phyloP scores from a whole-genome alignment of 2,113 vertebrate species.

The Pterocles burchelli region DNA sequence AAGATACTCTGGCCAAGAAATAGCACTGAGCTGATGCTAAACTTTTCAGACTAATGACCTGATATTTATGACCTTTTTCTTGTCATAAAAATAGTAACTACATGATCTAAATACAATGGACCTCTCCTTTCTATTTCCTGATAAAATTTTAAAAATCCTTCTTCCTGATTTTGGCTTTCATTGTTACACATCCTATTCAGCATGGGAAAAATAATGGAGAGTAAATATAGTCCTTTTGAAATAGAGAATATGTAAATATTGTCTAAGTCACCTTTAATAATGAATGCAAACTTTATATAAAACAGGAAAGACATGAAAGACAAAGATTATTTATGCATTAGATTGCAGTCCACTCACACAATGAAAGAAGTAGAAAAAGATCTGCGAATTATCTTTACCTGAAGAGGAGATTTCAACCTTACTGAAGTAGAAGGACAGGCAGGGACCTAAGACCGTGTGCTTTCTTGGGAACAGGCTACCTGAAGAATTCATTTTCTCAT shows the following conservation, averaged over 20 bases:
- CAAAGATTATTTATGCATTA: neutral
- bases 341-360: neutral
- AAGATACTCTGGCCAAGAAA: neutral
- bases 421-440: neutral
- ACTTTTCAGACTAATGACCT: neutral
- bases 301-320: neutral
- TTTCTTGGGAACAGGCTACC: neutral
- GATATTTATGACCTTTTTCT: neutral
- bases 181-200: neutral
- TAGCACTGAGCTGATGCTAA: neutral
- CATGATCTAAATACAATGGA: neutral
- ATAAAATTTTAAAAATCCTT: neutral
- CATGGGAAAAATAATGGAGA: neutral
- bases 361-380: neutral
- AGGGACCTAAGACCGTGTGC: neutral
- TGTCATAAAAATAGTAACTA: neutral
- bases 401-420: neutral
- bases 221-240: neutral
- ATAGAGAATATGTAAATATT: neutral
- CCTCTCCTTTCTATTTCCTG: neutral
- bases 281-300: neutral
- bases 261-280: neutral
- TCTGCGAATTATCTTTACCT: neutral
- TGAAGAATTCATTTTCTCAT: neutral
- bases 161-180: neutral